phyloP scores from a whole-genome alignment of 2,113 vertebrate species.

The Larimichthys crocea region DNA sequence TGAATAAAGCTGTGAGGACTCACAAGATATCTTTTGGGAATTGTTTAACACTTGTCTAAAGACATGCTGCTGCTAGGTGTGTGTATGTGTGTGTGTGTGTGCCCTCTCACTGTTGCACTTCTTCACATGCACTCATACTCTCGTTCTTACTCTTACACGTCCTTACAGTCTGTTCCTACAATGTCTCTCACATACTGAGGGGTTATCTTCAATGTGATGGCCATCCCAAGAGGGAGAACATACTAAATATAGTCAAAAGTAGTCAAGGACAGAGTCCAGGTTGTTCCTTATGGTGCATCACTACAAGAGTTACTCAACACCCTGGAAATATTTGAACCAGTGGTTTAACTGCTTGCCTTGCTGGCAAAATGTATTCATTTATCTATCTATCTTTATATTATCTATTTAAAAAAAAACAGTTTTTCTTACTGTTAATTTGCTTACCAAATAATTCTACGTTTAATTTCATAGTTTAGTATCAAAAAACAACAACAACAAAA shows the following conservation, averaged over 20 bases:
- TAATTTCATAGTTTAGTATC: no score
- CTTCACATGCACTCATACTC: neutral
- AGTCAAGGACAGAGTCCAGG: neutral
- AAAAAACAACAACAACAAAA: no score
- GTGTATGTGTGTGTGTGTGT: conserved; percentile 3
- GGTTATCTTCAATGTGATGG: neutral
- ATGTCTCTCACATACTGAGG: neutral
- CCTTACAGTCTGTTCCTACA: conserved; percentile 2
- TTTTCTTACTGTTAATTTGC: no score
- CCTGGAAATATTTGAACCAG: no score
- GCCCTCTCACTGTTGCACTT: conserved; percentile 6
- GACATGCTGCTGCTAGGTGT: conserved; percentile 26
- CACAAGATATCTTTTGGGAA: conserved; percentile 45
- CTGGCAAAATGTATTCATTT: no score
- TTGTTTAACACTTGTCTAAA: conserved; percentile 70
- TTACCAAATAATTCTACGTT: no score
- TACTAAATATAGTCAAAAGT: conserved; percentile 11
- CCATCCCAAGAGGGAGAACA: neutral
- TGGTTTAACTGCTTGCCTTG: no score
- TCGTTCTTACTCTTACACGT: conserved; percentile 9
- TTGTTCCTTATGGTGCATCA: neutral
- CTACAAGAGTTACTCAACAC: neutral
- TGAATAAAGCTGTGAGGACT: conserved; percentile 72
- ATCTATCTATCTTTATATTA: no score
- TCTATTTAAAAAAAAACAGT: no score